Conservation (phyloP, 2,797 vertebrate species). For the Halcyon chelicuti region DNA sequence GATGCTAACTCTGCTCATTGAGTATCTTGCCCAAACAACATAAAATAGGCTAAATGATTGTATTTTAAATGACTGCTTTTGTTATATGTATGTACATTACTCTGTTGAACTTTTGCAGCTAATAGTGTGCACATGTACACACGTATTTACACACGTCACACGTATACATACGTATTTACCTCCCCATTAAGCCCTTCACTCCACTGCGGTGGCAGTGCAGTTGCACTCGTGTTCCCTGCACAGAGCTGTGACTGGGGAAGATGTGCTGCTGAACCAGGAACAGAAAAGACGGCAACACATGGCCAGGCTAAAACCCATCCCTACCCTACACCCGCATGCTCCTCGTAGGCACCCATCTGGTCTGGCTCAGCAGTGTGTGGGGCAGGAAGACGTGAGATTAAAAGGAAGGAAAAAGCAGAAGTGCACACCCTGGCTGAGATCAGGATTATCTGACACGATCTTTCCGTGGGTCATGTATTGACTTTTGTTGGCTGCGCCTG, state of each 20-base stretch:
- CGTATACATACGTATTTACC: not conserved
- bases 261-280: not conserved
- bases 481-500: not conserved
- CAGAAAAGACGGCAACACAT: not conserved
- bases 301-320: not conserved
- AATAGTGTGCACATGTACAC: not conserved
- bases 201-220: not conserved
- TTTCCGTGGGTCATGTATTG: not conserved
- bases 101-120: not conserved
- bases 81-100: not conserved
- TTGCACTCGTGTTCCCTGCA: not conserved
- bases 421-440: not conserved
- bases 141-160: no score
- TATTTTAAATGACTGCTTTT: not conserved
- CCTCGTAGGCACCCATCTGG: not conserved
- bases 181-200: not conserved
- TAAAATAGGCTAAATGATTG: not conserved
- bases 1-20: not conserved
- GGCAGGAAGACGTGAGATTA: not conserved
- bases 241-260: not conserved
- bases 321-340: rapidly evolving
- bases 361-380: not conserved
- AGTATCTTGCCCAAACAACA: not conserved
- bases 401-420: not conserved
- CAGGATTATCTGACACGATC: not conserved